Evolutionary conservation across 1,140 invertebrate genomes (phyloP).

Genomic region (Trichomalopsis sarcophagae): DNA sequence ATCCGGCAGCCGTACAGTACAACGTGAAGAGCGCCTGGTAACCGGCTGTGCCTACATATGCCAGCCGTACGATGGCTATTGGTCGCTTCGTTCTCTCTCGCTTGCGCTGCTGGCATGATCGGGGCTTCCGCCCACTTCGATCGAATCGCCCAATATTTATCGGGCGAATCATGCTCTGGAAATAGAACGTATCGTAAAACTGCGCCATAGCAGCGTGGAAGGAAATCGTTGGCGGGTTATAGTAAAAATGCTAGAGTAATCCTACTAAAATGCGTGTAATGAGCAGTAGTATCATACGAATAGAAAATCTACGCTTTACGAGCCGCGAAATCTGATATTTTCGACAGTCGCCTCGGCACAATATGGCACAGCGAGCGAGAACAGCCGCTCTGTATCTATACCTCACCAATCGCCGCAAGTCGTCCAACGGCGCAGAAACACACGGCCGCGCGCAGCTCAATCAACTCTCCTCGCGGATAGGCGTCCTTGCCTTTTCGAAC

Average conservation of each 20-base stretch:
- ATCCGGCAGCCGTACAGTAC: not conserved
- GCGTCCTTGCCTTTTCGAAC: slow-evolving; percentile 26
- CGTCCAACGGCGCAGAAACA: not conserved
- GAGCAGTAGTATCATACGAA: too few relatives aligned
- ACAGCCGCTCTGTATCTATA: not conserved
- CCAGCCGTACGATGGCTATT: not conserved
- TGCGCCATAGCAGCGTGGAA: too few relatives aligned
- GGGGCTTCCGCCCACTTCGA: not conserved
- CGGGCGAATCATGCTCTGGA: not conserved
- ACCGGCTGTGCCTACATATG: not conserved
- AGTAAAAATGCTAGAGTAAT: too few relatives aligned
- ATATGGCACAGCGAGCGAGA: not conserved
- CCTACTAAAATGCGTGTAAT: not conserved
- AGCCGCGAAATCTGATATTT: not conserved
- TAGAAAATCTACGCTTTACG: not conserved
- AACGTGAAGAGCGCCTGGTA: not conserved
- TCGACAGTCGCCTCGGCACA: not conserved
- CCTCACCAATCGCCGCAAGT: not conserved
- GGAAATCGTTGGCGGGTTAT: too few relatives aligned
- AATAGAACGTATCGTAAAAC: not conserved
- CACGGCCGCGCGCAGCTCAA: not conserved
- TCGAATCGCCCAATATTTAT: not conserved
- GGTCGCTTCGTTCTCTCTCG: not conserved
- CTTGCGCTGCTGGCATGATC: not conserved
- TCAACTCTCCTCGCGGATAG: not conserved